Conservation (phyloP, 2,113 vertebrate genomes). For the Saimiri boliviensis region DNA sequence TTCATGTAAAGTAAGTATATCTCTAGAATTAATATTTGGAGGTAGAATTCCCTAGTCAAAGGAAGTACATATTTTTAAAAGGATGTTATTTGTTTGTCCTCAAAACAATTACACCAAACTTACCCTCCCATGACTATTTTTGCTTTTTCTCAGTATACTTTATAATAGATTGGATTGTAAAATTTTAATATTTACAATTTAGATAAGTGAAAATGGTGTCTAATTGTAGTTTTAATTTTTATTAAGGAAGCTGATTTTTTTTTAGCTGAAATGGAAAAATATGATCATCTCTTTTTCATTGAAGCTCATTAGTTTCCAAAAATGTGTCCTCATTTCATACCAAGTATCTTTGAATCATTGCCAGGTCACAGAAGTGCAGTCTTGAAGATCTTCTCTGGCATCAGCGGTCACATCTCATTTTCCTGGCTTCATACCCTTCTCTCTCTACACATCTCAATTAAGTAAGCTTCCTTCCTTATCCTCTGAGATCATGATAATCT, state of each 20-base stretch:
- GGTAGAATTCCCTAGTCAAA: slow-evolving; percentile 11
- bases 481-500: not conserved
- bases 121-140: not conserved
- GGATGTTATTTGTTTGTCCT: not conserved
- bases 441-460: not conserved
- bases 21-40: not conserved
- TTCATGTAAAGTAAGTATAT: not conserved
- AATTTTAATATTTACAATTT: not conserved
- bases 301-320: not conserved
- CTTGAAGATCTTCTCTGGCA: not conserved
- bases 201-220: not conserved
- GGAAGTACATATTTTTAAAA: not conserved
- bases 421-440: not conserved
- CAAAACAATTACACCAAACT: not conserved
- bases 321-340: not conserved
- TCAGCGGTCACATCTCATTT: not conserved
- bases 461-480: not conserved
- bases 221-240: not conserved
- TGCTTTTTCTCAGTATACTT: not conserved
- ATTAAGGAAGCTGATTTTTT: not conserved
- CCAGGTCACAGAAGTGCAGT: not conserved
- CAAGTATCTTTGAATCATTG: not conserved
- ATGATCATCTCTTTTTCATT: not conserved
- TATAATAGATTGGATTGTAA: not conserved
- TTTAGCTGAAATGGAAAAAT: not conserved